Conservation (phyloP, 2,113 vertebrate species). For the Colinus virginianus region DNA sequence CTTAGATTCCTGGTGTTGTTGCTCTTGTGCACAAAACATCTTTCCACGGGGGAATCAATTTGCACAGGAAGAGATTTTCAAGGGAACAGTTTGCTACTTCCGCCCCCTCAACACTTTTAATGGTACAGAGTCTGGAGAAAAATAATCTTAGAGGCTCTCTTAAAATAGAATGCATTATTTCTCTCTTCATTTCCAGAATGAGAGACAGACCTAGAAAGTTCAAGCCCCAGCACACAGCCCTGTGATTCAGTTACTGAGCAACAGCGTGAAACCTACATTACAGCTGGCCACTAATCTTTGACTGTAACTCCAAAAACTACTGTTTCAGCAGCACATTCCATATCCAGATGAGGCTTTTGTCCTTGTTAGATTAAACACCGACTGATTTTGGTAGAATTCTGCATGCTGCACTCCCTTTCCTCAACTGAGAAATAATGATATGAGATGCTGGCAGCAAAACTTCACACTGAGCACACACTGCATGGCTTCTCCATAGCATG, state of each 20-base stretch:
- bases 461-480: not conserved
- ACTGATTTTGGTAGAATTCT: not conserved
- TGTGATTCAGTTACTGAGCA: not conserved
- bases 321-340: not conserved
- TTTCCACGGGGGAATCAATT: not conserved
- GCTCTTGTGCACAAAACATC: not conserved
- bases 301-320: not conserved
- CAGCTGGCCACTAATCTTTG: not conserved
- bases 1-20: not conserved
- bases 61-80: conserved; percentile 34
- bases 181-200: not conserved
- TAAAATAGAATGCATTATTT: not conserved
- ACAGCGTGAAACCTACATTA: not conserved
- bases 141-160: not conserved
- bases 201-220: not conserved
- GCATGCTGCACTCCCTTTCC: not conserved
- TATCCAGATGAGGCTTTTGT: not conserved
- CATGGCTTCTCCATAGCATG: not conserved
- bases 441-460: not conserved
- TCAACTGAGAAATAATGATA: not conserved
- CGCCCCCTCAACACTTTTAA: not conserved
- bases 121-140: not conserved
- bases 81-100: conserved; percentile 16
- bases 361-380: not conserved
- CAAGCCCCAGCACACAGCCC: not conserved